A percentile compares a stretch with the other conserved stretches of the same genome.
These are phyloP conservation scores for Furnarius figulus DNA, from an alignment of 2,113 vertebrate species.

Conservation along the genomic window DNA sequence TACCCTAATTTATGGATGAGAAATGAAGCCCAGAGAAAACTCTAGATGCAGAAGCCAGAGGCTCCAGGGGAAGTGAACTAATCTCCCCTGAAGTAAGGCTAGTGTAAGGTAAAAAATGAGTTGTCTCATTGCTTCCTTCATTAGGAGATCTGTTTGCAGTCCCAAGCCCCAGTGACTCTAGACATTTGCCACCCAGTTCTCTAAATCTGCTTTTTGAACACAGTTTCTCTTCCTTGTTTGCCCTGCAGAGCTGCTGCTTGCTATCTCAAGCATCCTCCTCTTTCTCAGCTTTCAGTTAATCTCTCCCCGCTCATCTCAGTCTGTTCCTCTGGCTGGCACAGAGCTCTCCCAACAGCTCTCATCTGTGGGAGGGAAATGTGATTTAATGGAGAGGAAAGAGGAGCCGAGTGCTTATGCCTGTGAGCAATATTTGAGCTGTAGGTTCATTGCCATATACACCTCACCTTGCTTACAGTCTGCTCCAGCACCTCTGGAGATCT, in stretches of 20 bases:
- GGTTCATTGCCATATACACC: not conserved
- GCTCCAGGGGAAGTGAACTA: not conserved
- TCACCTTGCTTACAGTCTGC: not conserved
- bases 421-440: not conserved
- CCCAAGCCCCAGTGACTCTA: not conserved
- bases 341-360: not conserved
- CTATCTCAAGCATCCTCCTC: constrained; percentile 16
- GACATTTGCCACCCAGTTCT: not conserved
- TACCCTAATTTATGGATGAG: not conserved
- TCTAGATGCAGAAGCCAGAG: not conserved
- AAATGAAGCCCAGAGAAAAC: not conserved
- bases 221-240: constrained; percentile 22
- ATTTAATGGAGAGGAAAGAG: not conserved
- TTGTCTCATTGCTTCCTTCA: not conserved
- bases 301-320: constrained; percentile 37
- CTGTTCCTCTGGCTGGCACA: not conserved
- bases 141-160: not conserved
- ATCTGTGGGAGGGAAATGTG: constrained; percentile 12
- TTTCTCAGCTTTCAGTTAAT: constrained; percentile 32
- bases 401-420: not conserved
- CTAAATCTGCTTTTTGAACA: not conserved
- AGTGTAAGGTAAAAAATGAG: not conserved
- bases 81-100: not conserved
- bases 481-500: not conserved
- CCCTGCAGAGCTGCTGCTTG: constrained; percentile 10